Evolutionary conservation across 2,113 vertebrate species (phyloP), one percentile per base, ranked within the genome.

Genomic region (Hyperoodon ampullatus): DNA sequence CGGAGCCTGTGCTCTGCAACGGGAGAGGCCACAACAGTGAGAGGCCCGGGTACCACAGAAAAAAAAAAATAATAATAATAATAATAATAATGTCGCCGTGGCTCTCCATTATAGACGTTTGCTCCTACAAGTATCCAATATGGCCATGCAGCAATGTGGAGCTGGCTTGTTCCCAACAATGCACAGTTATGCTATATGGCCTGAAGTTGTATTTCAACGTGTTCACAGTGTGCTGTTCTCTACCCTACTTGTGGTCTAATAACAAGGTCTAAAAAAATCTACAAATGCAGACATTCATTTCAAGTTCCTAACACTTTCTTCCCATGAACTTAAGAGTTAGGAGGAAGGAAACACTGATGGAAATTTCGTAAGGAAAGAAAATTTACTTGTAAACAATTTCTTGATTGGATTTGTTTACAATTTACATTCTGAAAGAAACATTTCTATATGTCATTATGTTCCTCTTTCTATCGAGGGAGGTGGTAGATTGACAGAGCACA

Each of bases 91-190:
- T 53, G 74, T 19, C 88, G 33, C 42, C 28, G 2, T 50, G 63
- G 68, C n/a, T 95, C 77, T 71, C 85, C 42, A 60, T 23, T 35
- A 74, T 50, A 89, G 88, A 83, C 26, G 78, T 50, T 63, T 60
- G 71, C 44, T 96, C 92, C 92, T 81, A 21, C 70, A 88, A 80
- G 65, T 47, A 75, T 80, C 94, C 75, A 82, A 23, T 24, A 58
- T 19, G 86, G 93, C 66, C 85, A 44, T 1, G 35, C 16, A 60
- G 89, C 82, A 70, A 30, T 3, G 33, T 30, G 80, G 44, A 30
- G 86, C 78, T 93, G 97, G 94, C 94, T 26, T 26, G 71, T n/a
- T 91, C 95, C 81, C 91, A 53, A 66, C 81, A 60, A 39, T 3
- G 15, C 28, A 78, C 28, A 61, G 78, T 47, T 47, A 47, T 30